These are phyloP conservation scores for Odontamblyopus lacepedii DNA, from an alignment of 2,797 vertebrate species.

Conservation along the genomic window DNA sequence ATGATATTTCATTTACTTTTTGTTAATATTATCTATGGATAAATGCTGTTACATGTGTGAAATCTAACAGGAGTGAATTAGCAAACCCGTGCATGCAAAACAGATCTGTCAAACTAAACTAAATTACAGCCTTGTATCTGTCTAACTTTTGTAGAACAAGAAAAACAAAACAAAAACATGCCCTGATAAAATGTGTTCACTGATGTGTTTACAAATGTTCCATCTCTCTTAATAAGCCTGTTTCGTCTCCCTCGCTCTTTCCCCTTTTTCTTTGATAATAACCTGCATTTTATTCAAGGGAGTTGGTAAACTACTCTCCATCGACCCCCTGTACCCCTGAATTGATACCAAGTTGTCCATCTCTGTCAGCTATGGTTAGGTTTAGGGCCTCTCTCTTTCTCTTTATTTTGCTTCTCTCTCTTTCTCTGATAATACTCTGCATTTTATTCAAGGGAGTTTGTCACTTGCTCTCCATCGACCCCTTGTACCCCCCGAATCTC, in stretches of 20 bases:
- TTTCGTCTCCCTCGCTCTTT: not conserved
- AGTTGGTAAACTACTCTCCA: not conserved
- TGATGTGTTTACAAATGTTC: constrained; percentile 9
- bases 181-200: not conserved
- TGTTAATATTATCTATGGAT: not conserved
- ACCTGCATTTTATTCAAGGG: not conserved
- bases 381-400: too few relatives aligned
- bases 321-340: not conserved
- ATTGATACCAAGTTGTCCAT: not conserved
- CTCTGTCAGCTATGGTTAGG: not conserved
- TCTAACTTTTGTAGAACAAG: not conserved
- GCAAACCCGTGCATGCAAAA: not conserved
- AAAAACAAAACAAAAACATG: not conserved
- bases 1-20: too few relatives aligned
- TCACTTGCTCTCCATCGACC: not conserved
- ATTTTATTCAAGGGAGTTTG: not conserved
- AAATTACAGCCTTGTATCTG: not conserved
- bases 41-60: not conserved
- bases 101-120: not conserved
- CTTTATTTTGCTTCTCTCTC: too few relatives aligned
- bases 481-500: not conserved
- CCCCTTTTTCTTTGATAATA: not conserved
- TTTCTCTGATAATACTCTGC: not conserved
- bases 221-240: constrained; percentile 1
- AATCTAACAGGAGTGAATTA: not conserved